Conservation (phyloP, 1,140 invertebrate genomes). For the Hylaeus anthracinus region DNA sequence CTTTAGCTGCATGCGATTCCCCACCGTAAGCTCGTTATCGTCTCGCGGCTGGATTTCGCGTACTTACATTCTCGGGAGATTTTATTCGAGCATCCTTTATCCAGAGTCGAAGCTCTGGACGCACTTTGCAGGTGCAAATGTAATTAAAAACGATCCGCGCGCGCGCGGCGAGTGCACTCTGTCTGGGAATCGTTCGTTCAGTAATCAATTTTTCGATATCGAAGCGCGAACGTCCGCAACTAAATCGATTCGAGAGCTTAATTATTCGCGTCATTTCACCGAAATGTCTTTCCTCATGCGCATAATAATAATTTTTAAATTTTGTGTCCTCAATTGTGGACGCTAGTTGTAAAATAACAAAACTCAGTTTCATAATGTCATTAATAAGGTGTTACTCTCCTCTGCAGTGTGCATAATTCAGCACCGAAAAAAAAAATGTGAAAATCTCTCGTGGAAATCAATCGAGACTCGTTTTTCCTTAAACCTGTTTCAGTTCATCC, state of each 20-base stretch:
- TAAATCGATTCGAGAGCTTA: constrained; percentile 21
- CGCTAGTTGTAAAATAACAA: no score
- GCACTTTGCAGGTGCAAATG: constrained; percentile 1
- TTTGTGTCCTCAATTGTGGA: no score
- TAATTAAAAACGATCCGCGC: constrained; percentile 32
- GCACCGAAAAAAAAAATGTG: no score
- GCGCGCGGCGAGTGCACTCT: not conserved
- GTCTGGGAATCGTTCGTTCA: not conserved
- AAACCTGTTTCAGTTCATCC: no score
- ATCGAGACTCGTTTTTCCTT: no score
- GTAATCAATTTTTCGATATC: constrained; percentile 41
- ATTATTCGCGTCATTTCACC: constrained; percentile 20
- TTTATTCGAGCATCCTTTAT: constrained; percentile 16
- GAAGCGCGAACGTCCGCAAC: not conserved
- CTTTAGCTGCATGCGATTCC: constrained; percentile 6
- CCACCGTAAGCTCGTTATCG: constrained; percentile 37
- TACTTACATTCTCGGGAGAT: not conserved
- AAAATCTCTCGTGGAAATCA: no score
- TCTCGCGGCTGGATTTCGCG: not conserved
- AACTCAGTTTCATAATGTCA: no score
- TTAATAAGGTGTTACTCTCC: no score
- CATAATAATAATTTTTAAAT: no score
- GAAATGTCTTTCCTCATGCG: not conserved
- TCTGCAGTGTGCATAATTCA: no score
- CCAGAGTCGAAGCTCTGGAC: not conserved